Evolutionary conservation across 2,888 invertebrate species (phyloP), one percentile per base, ranked within the genome.

Genomic region (Salpingus planirostris): DNA sequence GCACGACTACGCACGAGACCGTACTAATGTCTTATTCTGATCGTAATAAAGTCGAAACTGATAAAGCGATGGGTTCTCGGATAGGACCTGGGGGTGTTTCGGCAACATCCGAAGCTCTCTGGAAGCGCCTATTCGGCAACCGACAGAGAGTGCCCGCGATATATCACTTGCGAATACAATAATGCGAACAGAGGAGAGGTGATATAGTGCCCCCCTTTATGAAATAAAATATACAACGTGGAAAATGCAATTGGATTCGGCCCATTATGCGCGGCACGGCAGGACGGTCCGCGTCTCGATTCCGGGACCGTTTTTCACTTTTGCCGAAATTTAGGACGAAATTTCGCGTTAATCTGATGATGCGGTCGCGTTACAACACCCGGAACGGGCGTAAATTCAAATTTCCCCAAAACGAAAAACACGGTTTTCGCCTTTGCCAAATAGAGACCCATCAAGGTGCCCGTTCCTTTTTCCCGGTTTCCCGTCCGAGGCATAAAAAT

Each of bases 111-210:
- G n/a, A n/a, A n/a, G n/a, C n/a, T n/a, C n/a, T n/a, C n/a, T n/a
- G n/a, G n/a, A n/a, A n/a, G n/a, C n/a, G 4, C 24, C 12, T 21
- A 24, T 23, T 24, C 15, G 24, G 24, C 15, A 24, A 33, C 29
- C 30, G 30, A 8, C 18, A 31, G 43, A 36, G 27, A 29, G 28
- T 32, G 37, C 37, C 43, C 38, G 38, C 46, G 29, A 52, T 55
- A 56, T 53, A 55, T 55, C 54, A 53, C 41, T 39, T 37, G 31
- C 40, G 52, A 53, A 54, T 49, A 46, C 49, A 53, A 53, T 54
- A 50, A 52, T 48, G 47, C 46, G 51, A 54, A 44, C 50, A 43
- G 44, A 43, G 42, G 47, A 43, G 44, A 43, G 42, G 47, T 54
- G 55, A 55, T 55, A 48, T 48, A 55, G 46, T 49, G 50, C 47